phyloP scores from a whole-genome alignment of 64 coral and sea anemone species.

The Astreopora myriophthalma region DNA sequence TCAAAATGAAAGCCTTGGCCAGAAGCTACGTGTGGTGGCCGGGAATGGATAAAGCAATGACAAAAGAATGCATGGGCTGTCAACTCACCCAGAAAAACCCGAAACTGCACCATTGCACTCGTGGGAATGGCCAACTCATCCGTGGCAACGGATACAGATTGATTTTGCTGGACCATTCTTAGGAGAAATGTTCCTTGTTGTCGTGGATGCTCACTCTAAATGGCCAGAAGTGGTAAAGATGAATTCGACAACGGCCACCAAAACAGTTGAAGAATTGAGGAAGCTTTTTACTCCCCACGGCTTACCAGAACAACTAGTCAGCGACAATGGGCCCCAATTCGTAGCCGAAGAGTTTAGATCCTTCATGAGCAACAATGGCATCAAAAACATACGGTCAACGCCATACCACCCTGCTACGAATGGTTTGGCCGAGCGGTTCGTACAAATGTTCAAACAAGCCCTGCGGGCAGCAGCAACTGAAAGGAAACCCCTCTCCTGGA shows the following conservation, averaged over 20 bases:
- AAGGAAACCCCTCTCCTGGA: neutral
- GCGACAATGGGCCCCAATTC: constrained; percentile 63
- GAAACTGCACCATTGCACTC: neutral
- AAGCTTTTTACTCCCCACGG: constrained; percentile 4
- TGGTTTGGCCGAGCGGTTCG: constrained; percentile 10
- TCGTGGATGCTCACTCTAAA: constrained; percentile 32
- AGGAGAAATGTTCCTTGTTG: constrained; percentile 38
- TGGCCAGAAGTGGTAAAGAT: constrained; percentile 34
- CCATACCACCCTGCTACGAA: constrained; percentile 41
- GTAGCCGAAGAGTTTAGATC: constrained; percentile 14
- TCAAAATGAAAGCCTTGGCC: constrained; percentile 39
- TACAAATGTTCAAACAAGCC: constrained; percentile 49
- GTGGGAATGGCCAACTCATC: constrained; percentile 12
- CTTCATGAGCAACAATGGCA: constrained; percentile 22
- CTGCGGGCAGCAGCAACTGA: neutral
- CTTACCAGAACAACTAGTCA: constrained; percentile 34
- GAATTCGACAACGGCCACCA: constrained; percentile 1
- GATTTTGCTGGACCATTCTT: constrained; percentile 23
- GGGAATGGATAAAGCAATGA: neutral
- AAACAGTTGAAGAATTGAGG: constrained; percentile 13
- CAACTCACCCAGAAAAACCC: constrained; percentile 41
- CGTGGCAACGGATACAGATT: constrained; percentile 20
- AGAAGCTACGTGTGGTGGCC: constrained; percentile 64
- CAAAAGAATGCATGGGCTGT: neutral
- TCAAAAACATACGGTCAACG: constrained; percentile 19